Evolutionary conservation across 2,113 vertebrate genomes (phyloP).

Genomic region (Eolophus roseicapilla): DNA sequence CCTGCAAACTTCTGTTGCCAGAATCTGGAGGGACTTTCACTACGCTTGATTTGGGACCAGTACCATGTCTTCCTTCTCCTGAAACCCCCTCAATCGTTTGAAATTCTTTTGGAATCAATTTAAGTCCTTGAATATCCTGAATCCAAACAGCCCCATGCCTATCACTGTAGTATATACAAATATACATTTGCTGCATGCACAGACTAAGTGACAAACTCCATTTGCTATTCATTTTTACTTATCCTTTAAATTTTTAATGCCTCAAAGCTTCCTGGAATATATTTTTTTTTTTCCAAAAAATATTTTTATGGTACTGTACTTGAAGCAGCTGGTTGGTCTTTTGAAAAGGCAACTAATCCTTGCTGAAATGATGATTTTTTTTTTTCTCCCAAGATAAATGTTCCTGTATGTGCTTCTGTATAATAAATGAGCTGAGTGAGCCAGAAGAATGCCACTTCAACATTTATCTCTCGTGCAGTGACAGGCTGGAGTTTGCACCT

Average conservation of each 20-base stretch:
- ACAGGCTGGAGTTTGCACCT: not conserved
- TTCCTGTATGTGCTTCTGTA: not conserved
- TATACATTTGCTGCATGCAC: rapidly evolving
- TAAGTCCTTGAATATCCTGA: not conserved
- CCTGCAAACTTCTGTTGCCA: not conserved
- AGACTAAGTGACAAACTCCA: not conserved
- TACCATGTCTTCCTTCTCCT: not conserved
- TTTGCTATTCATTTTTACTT: not conserved
- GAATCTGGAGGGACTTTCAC: not conserved
- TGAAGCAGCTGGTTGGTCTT: not conserved
- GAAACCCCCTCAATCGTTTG: not conserved
- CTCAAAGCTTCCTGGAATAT: not conserved
- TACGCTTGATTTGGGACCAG: not conserved
- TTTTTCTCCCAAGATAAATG: not conserved
- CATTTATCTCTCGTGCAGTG: not conserved
- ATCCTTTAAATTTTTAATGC: not conserved
- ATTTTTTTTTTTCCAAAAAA: not conserved
- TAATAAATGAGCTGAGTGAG: not conserved
- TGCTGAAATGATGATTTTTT: not conserved
- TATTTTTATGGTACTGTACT: not conserved
- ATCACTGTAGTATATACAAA: not conserved
- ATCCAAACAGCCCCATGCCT: not conserved
- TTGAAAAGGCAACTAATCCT: not conserved
- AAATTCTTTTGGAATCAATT: not conserved
- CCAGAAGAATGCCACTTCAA: not conserved